These are phyloP conservation scores for Eristalis arbustorum DNA, from an alignment of 2,888 invertebrate genomes.

Conservation along the genomic window DNA sequence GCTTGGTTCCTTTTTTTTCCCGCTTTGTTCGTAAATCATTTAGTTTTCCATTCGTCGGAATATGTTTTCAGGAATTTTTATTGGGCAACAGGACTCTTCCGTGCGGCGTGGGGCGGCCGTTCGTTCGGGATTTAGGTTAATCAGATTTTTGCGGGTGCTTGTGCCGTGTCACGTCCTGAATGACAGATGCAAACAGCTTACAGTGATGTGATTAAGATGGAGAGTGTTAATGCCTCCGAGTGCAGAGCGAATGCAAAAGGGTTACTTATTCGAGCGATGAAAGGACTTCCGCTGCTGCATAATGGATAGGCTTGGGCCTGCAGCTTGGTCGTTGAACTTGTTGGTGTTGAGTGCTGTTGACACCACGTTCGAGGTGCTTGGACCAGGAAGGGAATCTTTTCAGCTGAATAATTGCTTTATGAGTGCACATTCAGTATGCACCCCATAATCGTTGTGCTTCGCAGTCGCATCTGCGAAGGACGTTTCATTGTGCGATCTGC, in stretches of 20 bases:
- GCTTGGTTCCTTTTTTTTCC: background rate
- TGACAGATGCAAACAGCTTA: constrained; percentile 58
- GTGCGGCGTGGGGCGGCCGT: background rate
- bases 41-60: constrained; percentile 61
- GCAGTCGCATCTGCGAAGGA: background rate
- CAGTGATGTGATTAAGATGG: constrained; percentile 51
- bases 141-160: constrained; percentile 56
- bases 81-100: constrained; percentile 40
- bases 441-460: background rate
- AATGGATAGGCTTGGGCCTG: too few relatives aligned
- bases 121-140: constrained; percentile 64
- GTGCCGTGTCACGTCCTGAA: constrained; percentile 42
- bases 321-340: constrained; percentile 24
- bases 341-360: background rate
- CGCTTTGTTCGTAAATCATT: constrained; percentile 45
- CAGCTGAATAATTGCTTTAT: background rate
- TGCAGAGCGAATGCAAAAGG: background rate
- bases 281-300: constrained; percentile 5
- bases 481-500: background rate
- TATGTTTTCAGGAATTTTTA: constrained; percentile 66
- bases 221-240: constrained; percentile 18
- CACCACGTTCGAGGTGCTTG: background rate
- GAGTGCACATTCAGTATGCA: background rate
- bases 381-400: background rate
- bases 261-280: constrained; percentile 3